These are phyloP conservation scores for Danaus chrysippus DNA, from an alignment of 2,888 invertebrate species.

Conservation along the genomic window DNA sequence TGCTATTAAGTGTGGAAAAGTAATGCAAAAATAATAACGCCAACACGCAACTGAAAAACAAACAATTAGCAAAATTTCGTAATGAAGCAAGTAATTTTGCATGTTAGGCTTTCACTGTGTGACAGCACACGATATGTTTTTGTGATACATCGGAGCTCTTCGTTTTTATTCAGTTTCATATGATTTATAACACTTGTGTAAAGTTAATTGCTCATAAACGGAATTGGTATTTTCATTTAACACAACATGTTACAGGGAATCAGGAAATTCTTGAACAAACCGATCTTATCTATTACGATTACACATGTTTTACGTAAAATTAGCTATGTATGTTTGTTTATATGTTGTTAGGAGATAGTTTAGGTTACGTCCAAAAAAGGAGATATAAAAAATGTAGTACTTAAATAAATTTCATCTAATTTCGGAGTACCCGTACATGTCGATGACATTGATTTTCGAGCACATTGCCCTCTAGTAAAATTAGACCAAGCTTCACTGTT, in stretches of 20 bases:
- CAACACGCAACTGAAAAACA: neutral
- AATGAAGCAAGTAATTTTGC: conserved; percentile 13
- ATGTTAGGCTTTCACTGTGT: conserved; percentile 33
- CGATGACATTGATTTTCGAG: conserved; percentile 42
- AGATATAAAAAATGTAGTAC: neutral
- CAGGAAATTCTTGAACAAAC: no score
- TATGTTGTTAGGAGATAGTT: no score
- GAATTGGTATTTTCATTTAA: neutral
- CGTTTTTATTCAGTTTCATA: conserved; percentile 18
- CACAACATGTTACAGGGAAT: no score
- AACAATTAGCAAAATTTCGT: conserved; percentile 6
- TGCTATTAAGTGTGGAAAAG: neutral
- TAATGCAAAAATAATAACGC: neutral
- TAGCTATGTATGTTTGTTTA: no score
- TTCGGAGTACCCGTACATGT: conserved; percentile 23
- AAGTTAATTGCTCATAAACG: neutral
- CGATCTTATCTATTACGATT: no score
- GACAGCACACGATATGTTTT: conserved; percentile 38
- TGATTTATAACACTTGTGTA: conserved; percentile 10
- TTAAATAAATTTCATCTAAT: neutral
- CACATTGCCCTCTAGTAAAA: conserved; percentile 34
- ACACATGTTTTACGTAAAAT: no score
- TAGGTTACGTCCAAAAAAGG: no score
- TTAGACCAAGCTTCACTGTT: conserved; percentile 33
- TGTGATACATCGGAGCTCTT: conserved; percentile 33